Percentiles rank a stretch among this genome's conserved stretches.
Evolutionary conservation across 2,113 vertebrate species (phyloP).

Genomic region (Grus americana): DNA sequence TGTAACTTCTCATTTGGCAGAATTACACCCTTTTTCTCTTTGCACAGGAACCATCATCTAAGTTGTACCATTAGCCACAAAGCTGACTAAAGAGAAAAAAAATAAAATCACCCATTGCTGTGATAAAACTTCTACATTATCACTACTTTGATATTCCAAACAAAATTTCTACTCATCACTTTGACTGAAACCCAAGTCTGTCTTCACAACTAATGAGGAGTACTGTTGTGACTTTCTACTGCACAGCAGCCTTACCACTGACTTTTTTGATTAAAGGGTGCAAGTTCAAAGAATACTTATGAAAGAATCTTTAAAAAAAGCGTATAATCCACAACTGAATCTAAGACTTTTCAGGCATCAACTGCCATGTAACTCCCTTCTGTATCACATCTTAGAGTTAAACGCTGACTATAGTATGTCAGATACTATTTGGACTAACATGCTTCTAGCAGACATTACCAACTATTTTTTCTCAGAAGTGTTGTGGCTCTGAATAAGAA

Average conservation of each 20-base stretch:
- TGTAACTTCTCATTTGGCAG: conserved; percentile 52
- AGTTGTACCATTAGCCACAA: not conserved
- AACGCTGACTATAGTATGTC: not conserved
- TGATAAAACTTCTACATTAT: not conserved
- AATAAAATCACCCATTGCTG: not conserved
- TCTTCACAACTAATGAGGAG: not conserved
- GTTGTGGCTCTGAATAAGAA: not conserved
- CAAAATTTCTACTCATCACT: not conserved
- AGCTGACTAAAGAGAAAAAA: not conserved
- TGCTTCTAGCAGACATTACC: not conserved
- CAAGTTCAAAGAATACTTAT: not conserved
- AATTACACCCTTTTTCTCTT: not conserved
- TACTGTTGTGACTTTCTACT: not conserved
- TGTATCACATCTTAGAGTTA: not conserved
- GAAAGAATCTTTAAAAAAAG: not conserved
- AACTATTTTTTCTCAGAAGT: not conserved
- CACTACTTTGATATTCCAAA: not conserved
- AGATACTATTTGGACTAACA: not conserved
- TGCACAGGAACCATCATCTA: not conserved
- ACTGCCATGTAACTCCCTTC: not conserved
- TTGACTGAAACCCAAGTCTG: not conserved
- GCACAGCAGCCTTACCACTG: not conserved
- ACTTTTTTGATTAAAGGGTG: not conserved
- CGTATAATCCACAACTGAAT: not conserved
- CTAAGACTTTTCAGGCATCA: not conserved